A percentile compares a stretch with the other conserved stretches of the same genome.
Evolutionary conservation across 2,888 invertebrate species (phyloP).

Genomic region (Scelioninae gen. 1): DNA sequence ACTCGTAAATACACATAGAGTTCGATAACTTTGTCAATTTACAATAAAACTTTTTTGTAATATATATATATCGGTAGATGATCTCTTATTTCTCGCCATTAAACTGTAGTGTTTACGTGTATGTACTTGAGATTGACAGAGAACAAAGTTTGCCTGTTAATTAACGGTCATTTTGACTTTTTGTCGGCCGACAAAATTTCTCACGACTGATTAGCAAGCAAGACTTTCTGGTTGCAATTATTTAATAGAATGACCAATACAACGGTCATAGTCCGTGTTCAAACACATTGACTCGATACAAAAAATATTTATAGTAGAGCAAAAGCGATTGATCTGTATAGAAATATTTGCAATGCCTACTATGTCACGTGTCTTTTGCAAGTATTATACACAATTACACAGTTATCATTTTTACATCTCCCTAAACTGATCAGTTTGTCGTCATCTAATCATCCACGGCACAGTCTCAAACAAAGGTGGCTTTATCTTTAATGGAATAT

Average conservation of each 20-base stretch:
- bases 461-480: constrained; percentile 40
- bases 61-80: constrained; percentile 56
- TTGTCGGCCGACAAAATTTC: no score
- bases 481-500: constrained; percentile 34
- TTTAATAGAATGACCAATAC: constrained; percentile 33
- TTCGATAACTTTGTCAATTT: constrained; percentile 44
- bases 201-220: constrained; percentile 24
- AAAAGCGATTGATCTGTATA: constrained; percentile 63
- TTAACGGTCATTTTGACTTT: background rate
- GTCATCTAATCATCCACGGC: constrained; percentile 16
- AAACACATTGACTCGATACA: constrained; percentile 50
- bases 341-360: constrained; percentile 62
- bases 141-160: constrained; percentile 24
- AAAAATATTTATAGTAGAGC: constrained; percentile 61
- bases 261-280: constrained; percentile 36
- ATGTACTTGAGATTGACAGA: constrained; percentile 27
- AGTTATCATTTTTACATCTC: constrained; percentile 9
- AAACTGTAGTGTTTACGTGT: constrained; percentile 19
- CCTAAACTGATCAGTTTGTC: constrained; percentile 31
- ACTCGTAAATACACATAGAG: constrained; percentile 58
- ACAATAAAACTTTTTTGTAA: constrained; percentile 62
- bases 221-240: constrained; percentile 8
- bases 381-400: constrained; percentile 45
- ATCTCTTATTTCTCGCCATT: constrained; percentile 45
- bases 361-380: constrained; percentile 37